Base-by-base conservation (phyloP, 2,797 vertebrate genomes). In the Octomys mimax region DNA sequence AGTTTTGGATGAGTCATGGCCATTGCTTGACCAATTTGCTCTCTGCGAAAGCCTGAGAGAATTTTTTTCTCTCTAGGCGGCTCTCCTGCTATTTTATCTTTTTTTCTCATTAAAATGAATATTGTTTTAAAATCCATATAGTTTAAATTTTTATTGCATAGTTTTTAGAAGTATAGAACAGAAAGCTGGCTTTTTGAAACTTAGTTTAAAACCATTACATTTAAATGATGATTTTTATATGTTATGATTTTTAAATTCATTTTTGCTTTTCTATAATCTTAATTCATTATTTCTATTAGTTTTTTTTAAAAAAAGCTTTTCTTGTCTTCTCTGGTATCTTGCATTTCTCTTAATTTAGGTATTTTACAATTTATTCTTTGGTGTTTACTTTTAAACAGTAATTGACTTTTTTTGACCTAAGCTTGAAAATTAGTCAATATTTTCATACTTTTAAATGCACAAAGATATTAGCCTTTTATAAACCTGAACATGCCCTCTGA, bases 351-450 rank as follows among this genome's bases (percentile, higher is more conserved):
- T 87, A 52, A 13, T 89, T 78, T 82, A 83, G n/a, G 64, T 93
- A 28, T n/a, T 84, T 62, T 10, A 46, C 5, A 81, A 79, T 92
- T 49, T 12, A 49, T 77, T 66, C 7, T 92, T 54, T 71, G 2
- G n/a, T 87, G 28, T 10, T 13, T 90, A 46, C 12, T 89, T 95
- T 91, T 66, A 79, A 89, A 42, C 31, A 81, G 57, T 91, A 88
- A 81, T 2, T 36, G 31, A 19, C 13, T 31, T 70, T 13, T 42
- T 89, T 91, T 94, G 28, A 59, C 5, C 68, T n/a, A 89, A 64
- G 61, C 16, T 71, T 91, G 22, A 93, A 90, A 94, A 84, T 77
- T 68, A 79, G 61, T 78, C 14, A 83, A 5, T 78, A 89, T 84
- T 94, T 62, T 94, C 70, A 82, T 33, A 91, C 2, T 77, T n/a